phyloP scores from a whole-genome alignment of 1,140 invertebrate genomes.

The Formica selysi region DNA sequence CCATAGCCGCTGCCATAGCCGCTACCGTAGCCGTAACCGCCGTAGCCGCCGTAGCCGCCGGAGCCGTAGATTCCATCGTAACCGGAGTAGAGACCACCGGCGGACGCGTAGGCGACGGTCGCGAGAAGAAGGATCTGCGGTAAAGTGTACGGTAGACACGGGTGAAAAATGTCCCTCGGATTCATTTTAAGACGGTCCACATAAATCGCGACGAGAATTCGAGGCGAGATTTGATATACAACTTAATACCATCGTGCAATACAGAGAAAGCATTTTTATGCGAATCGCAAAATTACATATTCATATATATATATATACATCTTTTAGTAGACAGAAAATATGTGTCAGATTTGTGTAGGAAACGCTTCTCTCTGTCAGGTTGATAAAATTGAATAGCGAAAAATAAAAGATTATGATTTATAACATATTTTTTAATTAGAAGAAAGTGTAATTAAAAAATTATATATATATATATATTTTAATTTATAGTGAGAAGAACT shows the following conservation, averaged over 20 bases:
- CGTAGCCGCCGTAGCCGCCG: conserved; percentile 72
- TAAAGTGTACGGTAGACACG: neutral
- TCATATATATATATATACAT: too few species aligned
- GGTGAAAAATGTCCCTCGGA: neutral
- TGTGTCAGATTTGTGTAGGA: too few species aligned
- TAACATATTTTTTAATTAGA: too few species aligned
- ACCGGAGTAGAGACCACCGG: conserved; percentile 76
- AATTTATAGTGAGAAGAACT: too few species aligned
- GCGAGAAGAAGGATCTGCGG: conserved; percentile 79
- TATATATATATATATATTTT: too few species aligned
- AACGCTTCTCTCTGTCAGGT: neutral
- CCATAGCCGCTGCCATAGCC: conserved; percentile 38
- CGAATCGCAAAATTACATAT: neutral
- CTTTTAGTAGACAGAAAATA: neutral
- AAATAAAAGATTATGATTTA: neutral
- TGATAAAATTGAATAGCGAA: too few species aligned
- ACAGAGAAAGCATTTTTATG: neutral
- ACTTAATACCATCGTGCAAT: neutral
- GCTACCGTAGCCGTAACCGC: conserved; percentile 61
- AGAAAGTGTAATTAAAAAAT: too few species aligned
- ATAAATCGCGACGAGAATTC: neutral
- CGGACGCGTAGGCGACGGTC: conserved; percentile 79
- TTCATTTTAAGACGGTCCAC: neutral
- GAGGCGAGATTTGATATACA: neutral
- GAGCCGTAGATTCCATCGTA: conserved; percentile 75